Evolutionary conservation across 2,113 vertebrate species (phyloP).

Genomic region (Rutilus rutilus): DNA sequence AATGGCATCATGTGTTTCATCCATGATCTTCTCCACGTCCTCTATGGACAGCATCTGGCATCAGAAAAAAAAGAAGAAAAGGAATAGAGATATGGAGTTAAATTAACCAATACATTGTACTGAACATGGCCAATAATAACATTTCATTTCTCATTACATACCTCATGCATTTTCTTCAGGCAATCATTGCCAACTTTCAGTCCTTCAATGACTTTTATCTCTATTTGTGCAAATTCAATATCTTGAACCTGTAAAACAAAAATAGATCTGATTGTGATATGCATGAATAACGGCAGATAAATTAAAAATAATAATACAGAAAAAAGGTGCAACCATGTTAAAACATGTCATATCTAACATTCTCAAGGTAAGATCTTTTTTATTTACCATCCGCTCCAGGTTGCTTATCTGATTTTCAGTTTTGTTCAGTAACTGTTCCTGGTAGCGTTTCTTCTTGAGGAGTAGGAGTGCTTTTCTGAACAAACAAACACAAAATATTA

Average conservation of each 20-base stretch:
- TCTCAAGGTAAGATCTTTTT: neutral
- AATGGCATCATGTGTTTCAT: conserved; percentile 92
- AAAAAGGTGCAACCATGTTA: neutral
- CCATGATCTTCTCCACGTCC: conserved; percentile 95
- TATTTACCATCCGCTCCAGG: conserved; percentile 90
- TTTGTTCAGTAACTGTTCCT: conserved; percentile 91
- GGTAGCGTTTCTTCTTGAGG: conserved; percentile 95
- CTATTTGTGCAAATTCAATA: conserved; percentile 95
- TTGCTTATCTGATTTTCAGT: conserved; percentile 95
- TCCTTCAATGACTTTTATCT: conserved; percentile 92
- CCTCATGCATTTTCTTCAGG: conserved; percentile 98
- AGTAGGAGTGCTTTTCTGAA: conserved; percentile 87
- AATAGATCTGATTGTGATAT: neutral
- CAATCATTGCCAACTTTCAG: conserved; percentile 92
- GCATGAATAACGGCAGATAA: neutral
- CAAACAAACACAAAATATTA: conserved; percentile 18
- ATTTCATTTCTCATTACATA: conserved; percentile 45
- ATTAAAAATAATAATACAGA: neutral
- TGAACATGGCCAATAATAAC: neutral
- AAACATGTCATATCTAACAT: neutral
- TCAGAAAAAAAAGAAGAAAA: neutral
- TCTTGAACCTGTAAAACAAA: conserved; percentile 86
- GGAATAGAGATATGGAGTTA: neutral
- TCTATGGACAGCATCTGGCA: conserved; percentile 92
- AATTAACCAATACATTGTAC: neutral